Evolutionary conservation across 30 jellyfish, hydroid and myxozoan species (phyloP).

Genomic region (Aurelia sp.): DNA sequence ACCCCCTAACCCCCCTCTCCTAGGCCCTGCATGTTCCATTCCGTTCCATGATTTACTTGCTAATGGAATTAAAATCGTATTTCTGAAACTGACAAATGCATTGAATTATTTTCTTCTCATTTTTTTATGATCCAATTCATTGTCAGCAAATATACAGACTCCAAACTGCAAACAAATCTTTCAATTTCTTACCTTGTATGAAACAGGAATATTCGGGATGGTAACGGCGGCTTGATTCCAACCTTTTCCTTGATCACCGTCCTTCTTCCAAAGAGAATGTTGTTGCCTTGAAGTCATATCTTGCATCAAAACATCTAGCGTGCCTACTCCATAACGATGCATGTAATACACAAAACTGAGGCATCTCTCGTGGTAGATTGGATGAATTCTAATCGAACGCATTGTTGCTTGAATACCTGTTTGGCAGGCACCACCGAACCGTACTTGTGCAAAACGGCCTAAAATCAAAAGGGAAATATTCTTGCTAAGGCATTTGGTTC

Average conservation of each 20-base stretch:
- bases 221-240: conserved; percentile 57
- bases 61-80: too few species aligned
- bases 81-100: too few species aligned
- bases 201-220: conserved; percentile 11
- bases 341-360: conserved; percentile 38
- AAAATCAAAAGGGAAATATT: neutral
- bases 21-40: too few species aligned
- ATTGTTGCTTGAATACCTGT: conserved; percentile 47
- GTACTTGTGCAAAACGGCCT: conserved; percentile 68
- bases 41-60: too few species aligned
- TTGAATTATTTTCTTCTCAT: too few species aligned
- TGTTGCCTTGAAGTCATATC: conserved; percentile 33
- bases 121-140: too few species aligned
- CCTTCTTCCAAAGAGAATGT: conserved; percentile 30
- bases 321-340: conserved; percentile 49
- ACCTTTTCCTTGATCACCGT: conserved; percentile 51
- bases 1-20: too few species aligned
- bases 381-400: conserved; percentile 32
- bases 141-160: too few species aligned
- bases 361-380: conserved; percentile 51
- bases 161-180: too few species aligned
- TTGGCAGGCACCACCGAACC: conserved; percentile 45
- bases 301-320: conserved; percentile 32
- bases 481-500: too few species aligned
- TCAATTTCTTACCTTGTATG: conserved; percentile 31